phyloP scores from a whole-genome alignment of 2,113 vertebrate genomes.

The Sterna hirundo region DNA sequence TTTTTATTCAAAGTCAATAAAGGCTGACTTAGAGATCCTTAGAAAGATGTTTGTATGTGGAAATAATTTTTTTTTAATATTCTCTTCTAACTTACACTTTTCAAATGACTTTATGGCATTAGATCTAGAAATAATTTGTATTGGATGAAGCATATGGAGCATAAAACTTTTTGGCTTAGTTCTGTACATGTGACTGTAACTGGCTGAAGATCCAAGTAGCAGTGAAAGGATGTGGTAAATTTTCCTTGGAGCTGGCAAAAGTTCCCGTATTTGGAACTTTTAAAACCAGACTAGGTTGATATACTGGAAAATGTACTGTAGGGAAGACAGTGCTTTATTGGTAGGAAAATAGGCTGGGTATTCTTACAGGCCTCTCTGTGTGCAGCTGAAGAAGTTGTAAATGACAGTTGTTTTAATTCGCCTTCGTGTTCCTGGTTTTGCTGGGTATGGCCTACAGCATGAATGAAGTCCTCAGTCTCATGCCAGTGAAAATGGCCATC shows the following conservation, averaged over 20 bases:
- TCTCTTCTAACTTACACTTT: background rate
- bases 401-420: background rate
- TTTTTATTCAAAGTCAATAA: background rate
- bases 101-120: background rate
- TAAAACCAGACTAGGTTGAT: background rate
- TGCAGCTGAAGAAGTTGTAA: background rate
- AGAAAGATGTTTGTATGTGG: background rate
- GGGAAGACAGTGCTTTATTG: background rate
- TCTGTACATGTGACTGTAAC: background rate
- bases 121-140: background rate
- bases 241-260: constrained; percentile 18
- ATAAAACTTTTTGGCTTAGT: background rate
- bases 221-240: constrained; percentile 41
- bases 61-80: background rate
- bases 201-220: constrained; percentile 6
- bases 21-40: background rate
- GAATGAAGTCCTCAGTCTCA: background rate
- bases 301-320: background rate
- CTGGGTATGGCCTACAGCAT: background rate
- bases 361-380: background rate
- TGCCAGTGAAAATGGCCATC: background rate
- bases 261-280: background rate
- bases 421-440: background rate
- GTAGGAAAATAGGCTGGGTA: background rate
- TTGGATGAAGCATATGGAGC: background rate